Evolutionary conservation across 2,113 vertebrate genomes (phyloP).

Genomic region (Myxocyprinus asiaticus): DNA sequence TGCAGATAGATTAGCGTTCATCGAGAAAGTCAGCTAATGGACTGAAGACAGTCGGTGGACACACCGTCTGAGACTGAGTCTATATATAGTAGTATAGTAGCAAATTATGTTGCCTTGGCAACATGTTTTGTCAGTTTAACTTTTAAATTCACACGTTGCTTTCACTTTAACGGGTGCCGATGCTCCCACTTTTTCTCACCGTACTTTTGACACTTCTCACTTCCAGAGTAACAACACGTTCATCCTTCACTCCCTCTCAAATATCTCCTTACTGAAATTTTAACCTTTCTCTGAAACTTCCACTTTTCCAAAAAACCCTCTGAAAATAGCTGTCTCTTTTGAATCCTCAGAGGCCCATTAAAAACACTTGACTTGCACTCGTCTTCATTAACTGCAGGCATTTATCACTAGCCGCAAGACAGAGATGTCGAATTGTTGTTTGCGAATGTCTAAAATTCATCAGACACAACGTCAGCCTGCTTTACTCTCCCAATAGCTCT

Average conservation of each 20-base stretch:
- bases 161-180: background rate
- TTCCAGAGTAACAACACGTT: background rate
- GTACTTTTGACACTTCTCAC: background rate
- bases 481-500: conserved; percentile 43
- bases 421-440: conserved; percentile 26
- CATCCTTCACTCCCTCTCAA: background rate
- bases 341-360: conserved; percentile 17
- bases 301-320: background rate
- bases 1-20: no score
- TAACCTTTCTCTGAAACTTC: background rate
- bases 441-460: conserved; percentile 41
- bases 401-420: conserved; percentile 46
- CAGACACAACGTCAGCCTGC: conserved; percentile 34
- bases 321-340: conserved; percentile 33
- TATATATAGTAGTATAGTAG: no score
- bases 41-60: no score
- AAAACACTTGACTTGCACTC: conserved; percentile 6
- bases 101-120: no score
- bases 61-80: no score
- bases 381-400: conserved; percentile 18
- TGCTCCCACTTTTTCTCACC: background rate
- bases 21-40: no score
- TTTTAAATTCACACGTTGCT: conserved; percentile 4
- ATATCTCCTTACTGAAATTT: background rate
- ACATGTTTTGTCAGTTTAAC: no score